Evolutionary conservation across 2,888 invertebrate genomes (phyloP).

Genomic region (Congeria kusceri): DNA sequence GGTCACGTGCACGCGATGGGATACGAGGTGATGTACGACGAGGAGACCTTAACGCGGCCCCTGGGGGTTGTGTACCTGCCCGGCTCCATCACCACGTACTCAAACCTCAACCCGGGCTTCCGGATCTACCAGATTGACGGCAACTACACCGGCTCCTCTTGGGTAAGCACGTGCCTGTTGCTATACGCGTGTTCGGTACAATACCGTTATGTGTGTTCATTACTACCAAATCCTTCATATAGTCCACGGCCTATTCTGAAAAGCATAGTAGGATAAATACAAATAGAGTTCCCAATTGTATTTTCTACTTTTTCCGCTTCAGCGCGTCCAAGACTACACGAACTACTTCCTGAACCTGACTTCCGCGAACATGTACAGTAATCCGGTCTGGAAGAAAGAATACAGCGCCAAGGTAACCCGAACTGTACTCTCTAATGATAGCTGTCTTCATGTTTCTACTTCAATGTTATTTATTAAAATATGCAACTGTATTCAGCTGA

Average conservation of each 20-base stretch:
- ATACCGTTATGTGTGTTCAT: too few species aligned
- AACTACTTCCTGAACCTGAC: conserved; percentile 77
- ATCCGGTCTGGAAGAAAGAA: conserved; percentile 73
- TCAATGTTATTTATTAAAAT: too few species aligned
- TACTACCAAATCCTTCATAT: too few species aligned
- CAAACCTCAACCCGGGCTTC: conserved; percentile 94
- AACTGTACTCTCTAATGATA: too few species aligned
- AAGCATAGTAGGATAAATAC: too few species aligned
- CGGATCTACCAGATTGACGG: conserved; percentile 98
- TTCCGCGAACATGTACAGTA: conserved; percentile 67
- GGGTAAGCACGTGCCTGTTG: conserved; percentile 68
- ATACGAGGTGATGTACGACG: conserved; percentile 90
- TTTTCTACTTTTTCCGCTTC: too few species aligned
- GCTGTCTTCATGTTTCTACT: too few species aligned
- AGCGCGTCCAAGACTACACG: conserved; percentile 76
- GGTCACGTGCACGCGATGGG: conserved; percentile 93
- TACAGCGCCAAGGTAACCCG: conserved; percentile 74
- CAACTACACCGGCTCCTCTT: conserved; percentile 86
- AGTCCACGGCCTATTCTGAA: too few species aligned
- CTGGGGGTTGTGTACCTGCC: conserved; percentile 92
- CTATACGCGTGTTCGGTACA: too few species aligned
- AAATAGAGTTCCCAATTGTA: too few species aligned
- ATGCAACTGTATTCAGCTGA: too few species aligned
- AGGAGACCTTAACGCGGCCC: conserved; percentile 87
- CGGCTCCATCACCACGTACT: conserved; percentile 90